Evolutionary conservation across 2,113 vertebrate species (phyloP), one percentile per base, ranked within the genome.

Genomic region (Pipra filicauda): DNA sequence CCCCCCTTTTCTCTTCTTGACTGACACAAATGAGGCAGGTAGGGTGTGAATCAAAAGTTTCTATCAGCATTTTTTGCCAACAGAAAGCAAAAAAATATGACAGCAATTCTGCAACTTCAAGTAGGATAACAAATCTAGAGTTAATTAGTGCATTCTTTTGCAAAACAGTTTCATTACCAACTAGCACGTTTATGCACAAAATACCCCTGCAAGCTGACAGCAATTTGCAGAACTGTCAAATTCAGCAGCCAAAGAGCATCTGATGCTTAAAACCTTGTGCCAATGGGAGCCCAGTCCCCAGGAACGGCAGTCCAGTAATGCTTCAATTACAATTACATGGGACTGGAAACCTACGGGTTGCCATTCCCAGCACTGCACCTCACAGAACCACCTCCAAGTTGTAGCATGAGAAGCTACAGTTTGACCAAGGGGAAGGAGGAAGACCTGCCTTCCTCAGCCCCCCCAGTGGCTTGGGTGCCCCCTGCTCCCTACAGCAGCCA

Each of bases 31-130:
- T 96, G 97, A 94, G 91, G 95, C 93, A 97, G 96, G 97, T 97
- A 95, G 89, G 94, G 84, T 88, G 96, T 71, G 94, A 97, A 97
- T 97, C 96, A 93, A 96, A 98, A 98, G 97, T 98, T 98, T 97
- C 95, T 95, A 94, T 95, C 96, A 77, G 85, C 93, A 81, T 96
- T 90, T 96, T 95, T 95, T 96, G 90, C 94, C 94, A 69, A 58
- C 70, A 31, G 43, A 74, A 94, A 91, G 94, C 94, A 95, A 74
- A 96, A 96, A 95, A 88, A 89, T 80, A 74, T 89, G 92, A 96
- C 87, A 93, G 93, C 88, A 57, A 85, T 87, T 49, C 91, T 48
- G 21, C 87, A 97, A 97, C 96, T 97, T 97, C 97, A 96, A 81
- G 81, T 26, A 52, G 74, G 78, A 93, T 91, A 96, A 97, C 96